phyloP scores from a whole-genome alignment of 2,113 vertebrate species.

The Plotosus lineatus region DNA sequence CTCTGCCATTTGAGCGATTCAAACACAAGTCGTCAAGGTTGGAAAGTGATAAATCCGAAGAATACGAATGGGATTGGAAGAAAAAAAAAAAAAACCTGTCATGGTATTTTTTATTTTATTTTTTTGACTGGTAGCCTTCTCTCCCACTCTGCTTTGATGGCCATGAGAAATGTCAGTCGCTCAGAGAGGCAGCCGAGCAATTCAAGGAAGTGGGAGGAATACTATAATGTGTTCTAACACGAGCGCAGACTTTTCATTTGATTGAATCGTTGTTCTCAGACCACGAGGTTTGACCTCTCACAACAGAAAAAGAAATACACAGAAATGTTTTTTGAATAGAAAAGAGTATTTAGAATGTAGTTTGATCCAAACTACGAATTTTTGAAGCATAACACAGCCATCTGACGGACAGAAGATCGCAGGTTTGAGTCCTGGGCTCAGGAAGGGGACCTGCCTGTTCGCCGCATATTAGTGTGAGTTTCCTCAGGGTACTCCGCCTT shows the following conservation, averaged over 20 bases:
- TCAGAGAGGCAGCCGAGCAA: conserved; percentile 25
- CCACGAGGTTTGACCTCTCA: conserved; percentile 22
- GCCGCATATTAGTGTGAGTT: no score
- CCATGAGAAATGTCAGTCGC: conserved; percentile 42
- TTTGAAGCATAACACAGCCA: no score
- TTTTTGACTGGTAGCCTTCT: conserved; percentile 32
- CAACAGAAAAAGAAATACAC: conserved; percentile 14
- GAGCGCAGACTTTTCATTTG: conserved; percentile 41
- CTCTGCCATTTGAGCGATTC: conserved; percentile 33
- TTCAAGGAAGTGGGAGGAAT: conserved; percentile 17
- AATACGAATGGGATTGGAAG: conserved; percentile 39
- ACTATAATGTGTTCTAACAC: conserved; percentile 35
- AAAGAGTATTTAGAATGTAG: not conserved
- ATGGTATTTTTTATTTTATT: conserved; percentile 41
- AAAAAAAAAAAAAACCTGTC: conserved; percentile 40
- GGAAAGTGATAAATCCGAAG: conserved; percentile 38
- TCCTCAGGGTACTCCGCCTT: no score
- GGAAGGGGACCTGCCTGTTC: no score
- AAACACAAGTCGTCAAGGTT: conserved; percentile 48
- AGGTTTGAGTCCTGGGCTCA: no score
- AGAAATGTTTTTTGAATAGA: conserved; percentile 13
- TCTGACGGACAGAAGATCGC: no score
- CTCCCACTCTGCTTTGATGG: conserved; percentile 31
- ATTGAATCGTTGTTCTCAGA: conserved; percentile 13
- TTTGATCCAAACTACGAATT: not conserved